These are phyloP conservation scores for Acomys russatus DNA, from an alignment of 2,797 vertebrate species.

Conservation along the genomic window DNA sequence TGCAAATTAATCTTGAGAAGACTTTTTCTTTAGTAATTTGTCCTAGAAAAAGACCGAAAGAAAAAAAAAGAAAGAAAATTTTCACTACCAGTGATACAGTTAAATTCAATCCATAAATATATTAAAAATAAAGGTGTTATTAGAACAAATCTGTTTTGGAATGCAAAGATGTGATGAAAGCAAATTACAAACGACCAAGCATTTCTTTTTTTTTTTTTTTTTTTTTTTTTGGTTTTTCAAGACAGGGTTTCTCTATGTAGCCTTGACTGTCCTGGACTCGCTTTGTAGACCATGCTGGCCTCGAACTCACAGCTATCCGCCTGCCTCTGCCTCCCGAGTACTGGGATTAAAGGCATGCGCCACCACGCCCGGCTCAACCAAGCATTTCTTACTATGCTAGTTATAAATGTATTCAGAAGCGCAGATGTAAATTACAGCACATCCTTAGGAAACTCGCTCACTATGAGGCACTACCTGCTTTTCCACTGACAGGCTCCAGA, in stretches of 20 bases:
- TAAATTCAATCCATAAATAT: constrained; percentile 41
- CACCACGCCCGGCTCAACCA: too few relatives aligned
- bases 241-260: too few relatives aligned
- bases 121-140: constrained; percentile 53
- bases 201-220: too few relatives aligned
- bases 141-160: constrained; percentile 35
- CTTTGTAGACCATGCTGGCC: too few relatives aligned
- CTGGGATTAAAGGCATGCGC: too few relatives aligned
- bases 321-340: too few relatives aligned
- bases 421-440: background rate
- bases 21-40: constrained; percentile 64
- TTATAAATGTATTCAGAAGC: background rate
- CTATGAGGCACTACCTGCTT: background rate
- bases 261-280: too few relatives aligned
- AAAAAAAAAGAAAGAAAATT: background rate
- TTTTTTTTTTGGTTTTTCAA: too few relatives aligned
- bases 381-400: background rate
- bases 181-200: background rate
- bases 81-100: constrained; percentile 1
- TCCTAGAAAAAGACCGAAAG: background rate
- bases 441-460: constrained; percentile 57
- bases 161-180: constrained; percentile 53
- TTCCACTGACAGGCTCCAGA: constrained; percentile 36
- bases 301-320: too few relatives aligned
- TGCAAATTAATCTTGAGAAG: constrained; percentile 15